These are phyloP conservation scores for Callopanchax toddi DNA, from an alignment of 2,113 vertebrate species.

Conservation along the genomic window DNA sequence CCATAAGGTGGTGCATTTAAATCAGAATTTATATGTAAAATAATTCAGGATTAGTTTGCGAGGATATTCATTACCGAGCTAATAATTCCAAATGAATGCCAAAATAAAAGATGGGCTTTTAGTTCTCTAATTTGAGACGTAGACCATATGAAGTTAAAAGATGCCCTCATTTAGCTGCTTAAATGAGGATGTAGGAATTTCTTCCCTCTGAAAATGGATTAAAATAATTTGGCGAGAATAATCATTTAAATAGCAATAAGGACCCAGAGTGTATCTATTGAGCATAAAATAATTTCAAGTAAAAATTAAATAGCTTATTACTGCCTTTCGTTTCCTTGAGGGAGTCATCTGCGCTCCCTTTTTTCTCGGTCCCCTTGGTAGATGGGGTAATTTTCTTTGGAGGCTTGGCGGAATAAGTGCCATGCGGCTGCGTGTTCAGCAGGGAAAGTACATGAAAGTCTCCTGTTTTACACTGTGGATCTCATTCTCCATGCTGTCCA, in stretches of 20 bases:
- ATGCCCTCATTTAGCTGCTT: constrained; percentile 82
- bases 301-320: constrained; percentile 86
- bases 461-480: constrained; percentile 79
- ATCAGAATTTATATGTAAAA: constrained; percentile 74
- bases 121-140: constrained; percentile 79
- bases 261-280: constrained; percentile 80
- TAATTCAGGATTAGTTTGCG: constrained; percentile 71
- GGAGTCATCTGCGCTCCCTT: constrained; percentile 64
- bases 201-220: constrained; percentile 84
- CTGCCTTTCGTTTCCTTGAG: constrained; percentile 79
- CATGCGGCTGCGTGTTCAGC: constrained; percentile 72
- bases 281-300: constrained; percentile 84
- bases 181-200: constrained; percentile 81
- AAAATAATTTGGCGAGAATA: constrained; percentile 84
- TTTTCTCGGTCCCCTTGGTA: constrained; percentile 66
- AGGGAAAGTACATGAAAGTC: constrained; percentile 81
- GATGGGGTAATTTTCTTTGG: constrained; percentile 78
- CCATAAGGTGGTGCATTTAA: constrained; percentile 56
- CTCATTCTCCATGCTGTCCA: constrained; percentile 77
- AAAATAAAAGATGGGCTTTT: constrained; percentile 74
- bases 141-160: constrained; percentile 79
- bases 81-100: constrained; percentile 74
- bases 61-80: constrained; percentile 73
- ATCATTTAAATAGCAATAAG: constrained; percentile 86
- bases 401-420: constrained; percentile 75